These are phyloP conservation scores for Pseudochirops corinnae DNA, from an alignment of 2,797 vertebrate genomes.

Conservation along the genomic window DNA sequence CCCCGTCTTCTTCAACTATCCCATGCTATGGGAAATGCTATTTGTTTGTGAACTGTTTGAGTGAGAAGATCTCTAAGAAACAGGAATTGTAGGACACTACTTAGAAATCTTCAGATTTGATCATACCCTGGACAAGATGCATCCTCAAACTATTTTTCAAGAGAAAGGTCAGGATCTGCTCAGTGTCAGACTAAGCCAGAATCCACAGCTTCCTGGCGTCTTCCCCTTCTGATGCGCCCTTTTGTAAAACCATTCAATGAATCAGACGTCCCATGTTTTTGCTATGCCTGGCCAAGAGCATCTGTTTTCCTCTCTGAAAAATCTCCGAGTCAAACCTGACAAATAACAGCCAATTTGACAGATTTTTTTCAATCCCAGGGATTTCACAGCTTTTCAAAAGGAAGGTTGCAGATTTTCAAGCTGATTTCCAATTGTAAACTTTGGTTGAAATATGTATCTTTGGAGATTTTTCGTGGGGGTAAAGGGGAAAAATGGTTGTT, in stretches of 20 bases:
- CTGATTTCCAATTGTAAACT: slow-evolving; percentile 65
- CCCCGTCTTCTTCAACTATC: slow-evolving; percentile 18
- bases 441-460: slow-evolving; percentile 66
- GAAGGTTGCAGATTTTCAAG: slow-evolving; percentile 50
- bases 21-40: slow-evolving; percentile 39
- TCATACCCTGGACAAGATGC: slow-evolving; percentile 48
- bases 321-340: slow-evolving; percentile 58
- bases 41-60: slow-evolving; percentile 3
- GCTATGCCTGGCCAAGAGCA: slow-evolving; percentile 35
- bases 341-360: slow-evolving; percentile 33
- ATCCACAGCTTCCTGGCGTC: not conserved
- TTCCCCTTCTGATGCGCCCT: not conserved
- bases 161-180: slow-evolving; percentile 61
- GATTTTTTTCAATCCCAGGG: slow-evolving; percentile 63
- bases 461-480: not conserved
- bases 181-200: slow-evolving; percentile 60
- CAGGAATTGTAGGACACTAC: slow-evolving; percentile 58
- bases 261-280: slow-evolving; percentile 10
- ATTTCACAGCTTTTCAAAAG: slow-evolving; percentile 57
- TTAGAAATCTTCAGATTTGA: slow-evolving; percentile 63
- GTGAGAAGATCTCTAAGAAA: slow-evolving; percentile 29
- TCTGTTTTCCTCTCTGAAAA: slow-evolving; percentile 51
- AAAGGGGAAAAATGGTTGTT: not conserved
- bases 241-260: slow-evolving; percentile 36
- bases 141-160: not conserved